Conservation (phyloP, 2,888 invertebrate genomes). For the Loripinus fragilis region DNA sequence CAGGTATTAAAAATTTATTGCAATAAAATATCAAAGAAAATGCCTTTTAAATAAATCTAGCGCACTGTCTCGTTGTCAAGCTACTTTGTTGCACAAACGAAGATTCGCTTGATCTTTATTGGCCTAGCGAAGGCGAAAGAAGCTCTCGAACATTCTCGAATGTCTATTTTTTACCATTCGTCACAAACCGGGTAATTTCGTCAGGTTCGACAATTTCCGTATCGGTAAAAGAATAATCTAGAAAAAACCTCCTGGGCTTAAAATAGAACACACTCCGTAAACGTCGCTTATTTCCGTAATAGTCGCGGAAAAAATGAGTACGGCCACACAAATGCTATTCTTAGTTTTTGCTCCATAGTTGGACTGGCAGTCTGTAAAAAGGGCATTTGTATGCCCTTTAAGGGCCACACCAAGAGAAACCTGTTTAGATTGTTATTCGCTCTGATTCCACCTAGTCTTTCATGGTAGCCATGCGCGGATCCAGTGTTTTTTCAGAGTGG, state of each 20-base stretch:
- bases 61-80: not conserved
- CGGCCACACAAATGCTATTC: not conserved
- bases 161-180: not conserved
- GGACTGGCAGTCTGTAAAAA: no score
- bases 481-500: no score
- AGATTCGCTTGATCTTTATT: not conserved
- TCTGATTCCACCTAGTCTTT: no score
- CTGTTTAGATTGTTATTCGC: no score
- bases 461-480: no score
- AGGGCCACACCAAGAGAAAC: no score
- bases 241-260: not conserved
- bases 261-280: not conserved
- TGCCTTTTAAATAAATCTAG: not conserved
- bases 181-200: not conserved
- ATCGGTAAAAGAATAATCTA: not conserved
- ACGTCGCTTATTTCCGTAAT: not conserved
- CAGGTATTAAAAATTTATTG: no score
- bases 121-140: not conserved
- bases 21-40: no score
- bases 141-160: slow-evolving; percentile 10
- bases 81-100: not conserved
- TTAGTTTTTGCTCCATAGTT: not conserved
- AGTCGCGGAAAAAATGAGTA: not conserved
- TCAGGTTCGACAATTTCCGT: not conserved
- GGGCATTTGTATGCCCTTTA: no score